Evolutionary conservation across 2,797 vertebrate species (phyloP), one percentile per base, ranked within the genome.

Genomic region (Melanotaenia pygmaea): DNA sequence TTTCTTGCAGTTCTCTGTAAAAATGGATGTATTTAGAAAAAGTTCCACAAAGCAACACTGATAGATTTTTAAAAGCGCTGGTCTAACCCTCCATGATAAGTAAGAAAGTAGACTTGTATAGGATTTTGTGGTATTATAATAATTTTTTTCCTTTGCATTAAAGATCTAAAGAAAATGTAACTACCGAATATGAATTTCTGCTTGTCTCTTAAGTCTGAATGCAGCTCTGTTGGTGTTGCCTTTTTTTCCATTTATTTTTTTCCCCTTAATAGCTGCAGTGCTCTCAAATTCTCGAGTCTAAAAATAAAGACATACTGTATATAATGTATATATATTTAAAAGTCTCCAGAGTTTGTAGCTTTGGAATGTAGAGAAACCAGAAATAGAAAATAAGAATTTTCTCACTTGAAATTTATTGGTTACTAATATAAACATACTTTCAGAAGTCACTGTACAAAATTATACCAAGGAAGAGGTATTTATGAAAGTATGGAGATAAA

Each of bases 371-470:
- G 45, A 47, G 20, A 47, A 47, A n/a, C 18, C 20, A 47, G 45
- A 47, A 47, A 47, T 7, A 47, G 45, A 47, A n/a, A 47, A n/a
- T 9, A 13, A 3, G 5, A 20, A 45, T 20, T 45, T 20, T 45
- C 5, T 20, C 2, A 20, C 43, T 5, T 66, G 6, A 66, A 40
- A 14, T 54, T 26, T 45, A 38, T 30, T 70, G 2, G 3, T 28
- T 22, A 58, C 5, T 16, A 40, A 67, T 61, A 70, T 20, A 20
- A 7, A 35, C 65, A n/a, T 51, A 62, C 73, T 70, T 59, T 30
- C 0, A 67, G 56, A 54, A 51, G 37, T 34, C 26, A 40, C 22
- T 24, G 45, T 63, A 26, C 59, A 77, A 63, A 50, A 34, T 2
- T 14, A 3, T 6, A 51, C 37, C 12, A 56, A 18, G 12, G 51